phyloP scores from a whole-genome alignment of 2,888 invertebrate species.

The Quadriops clusia region DNA sequence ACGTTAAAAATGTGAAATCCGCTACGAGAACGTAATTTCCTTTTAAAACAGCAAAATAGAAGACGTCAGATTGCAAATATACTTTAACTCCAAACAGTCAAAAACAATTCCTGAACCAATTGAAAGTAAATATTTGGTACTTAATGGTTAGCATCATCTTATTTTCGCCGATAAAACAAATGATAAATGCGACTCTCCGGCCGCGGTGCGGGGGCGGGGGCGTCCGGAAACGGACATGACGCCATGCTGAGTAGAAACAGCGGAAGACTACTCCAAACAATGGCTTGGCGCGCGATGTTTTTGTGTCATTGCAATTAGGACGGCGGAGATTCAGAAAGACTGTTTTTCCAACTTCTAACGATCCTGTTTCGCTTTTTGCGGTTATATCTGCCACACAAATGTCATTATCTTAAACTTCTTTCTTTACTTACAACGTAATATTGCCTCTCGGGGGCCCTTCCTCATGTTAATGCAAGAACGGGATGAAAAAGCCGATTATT shows the following conservation, averaged over 20 bases:
- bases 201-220: slow-evolving; percentile 15
- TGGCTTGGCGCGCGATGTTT: slow-evolving; percentile 34
- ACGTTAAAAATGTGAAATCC: too few relatives aligned
- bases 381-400: slow-evolving; percentile 27
- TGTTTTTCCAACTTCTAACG: slow-evolving; percentile 31
- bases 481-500: too few relatives aligned
- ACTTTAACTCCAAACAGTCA: too few relatives aligned
- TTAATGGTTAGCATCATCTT: too few relatives aligned
- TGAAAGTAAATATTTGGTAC: too few relatives aligned
- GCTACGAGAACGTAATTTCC: too few relatives aligned
- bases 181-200: slow-evolving; percentile 27
- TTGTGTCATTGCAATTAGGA: slow-evolving; percentile 36
- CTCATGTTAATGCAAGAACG: too few relatives aligned
- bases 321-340: slow-evolving; percentile 33
- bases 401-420: slow-evolving; percentile 29
- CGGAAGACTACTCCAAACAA: slow-evolving; percentile 40
- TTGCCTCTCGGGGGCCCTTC: too few relatives aligned
- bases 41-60: too few relatives aligned
- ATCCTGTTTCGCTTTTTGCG: slow-evolving; percentile 26
- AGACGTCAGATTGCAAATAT: too few relatives aligned
- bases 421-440: too few relatives aligned
- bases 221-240: slow-evolving; percentile 39
- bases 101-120: too few relatives aligned
- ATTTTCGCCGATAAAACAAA: slow-evolving; percentile 20
- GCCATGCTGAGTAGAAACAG: slow-evolving; percentile 39